These are phyloP conservation scores for Cryptophagus acutangulus DNA, from an alignment of 2,888 invertebrate genomes.

Conservation along the genomic window DNA sequence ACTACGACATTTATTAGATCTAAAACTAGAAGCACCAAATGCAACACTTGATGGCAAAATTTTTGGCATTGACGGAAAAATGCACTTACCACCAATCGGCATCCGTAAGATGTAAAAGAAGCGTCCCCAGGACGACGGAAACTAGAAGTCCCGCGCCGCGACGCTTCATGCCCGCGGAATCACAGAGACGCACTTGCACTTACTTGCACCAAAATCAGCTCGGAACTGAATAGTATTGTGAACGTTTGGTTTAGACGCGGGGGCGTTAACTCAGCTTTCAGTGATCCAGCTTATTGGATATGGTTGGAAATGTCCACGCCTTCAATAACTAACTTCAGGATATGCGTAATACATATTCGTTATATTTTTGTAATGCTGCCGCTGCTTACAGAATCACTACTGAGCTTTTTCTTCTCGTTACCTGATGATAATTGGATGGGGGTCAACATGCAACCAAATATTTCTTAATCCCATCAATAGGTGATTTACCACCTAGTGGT, in stretches of 20 bases:
- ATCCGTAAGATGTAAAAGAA: constrained; percentile 38
- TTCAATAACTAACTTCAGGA: no score
- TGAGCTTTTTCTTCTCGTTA: no score
- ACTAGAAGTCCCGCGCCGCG: constrained; percentile 42
- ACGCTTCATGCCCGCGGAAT: constrained; percentile 41
- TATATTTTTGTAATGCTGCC: no score
- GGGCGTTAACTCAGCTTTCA: constrained; percentile 16
- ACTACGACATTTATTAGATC: constrained; percentile 1
- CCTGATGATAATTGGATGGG: no score
- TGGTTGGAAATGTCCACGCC: no score
- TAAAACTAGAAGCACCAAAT: constrained; percentile 15
- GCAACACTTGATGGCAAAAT: constrained; percentile 10
- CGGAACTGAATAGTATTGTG: constrained; percentile 20
- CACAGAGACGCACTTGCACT: constrained; percentile 27
- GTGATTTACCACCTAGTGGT: no score
- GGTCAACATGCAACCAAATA: no score
- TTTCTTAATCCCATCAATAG: no score
- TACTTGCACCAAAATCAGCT: constrained; percentile 19
- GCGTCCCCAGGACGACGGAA: constrained; percentile 42
- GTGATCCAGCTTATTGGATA: no score
- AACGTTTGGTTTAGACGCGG: constrained; percentile 18
- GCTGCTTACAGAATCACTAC: no score
- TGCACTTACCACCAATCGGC: constrained; percentile 45
- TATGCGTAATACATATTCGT: no score
- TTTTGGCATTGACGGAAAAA: neutral